phyloP scores from a whole-genome alignment of 2,888 invertebrate genomes.

The Daptonema setosum region DNA sequence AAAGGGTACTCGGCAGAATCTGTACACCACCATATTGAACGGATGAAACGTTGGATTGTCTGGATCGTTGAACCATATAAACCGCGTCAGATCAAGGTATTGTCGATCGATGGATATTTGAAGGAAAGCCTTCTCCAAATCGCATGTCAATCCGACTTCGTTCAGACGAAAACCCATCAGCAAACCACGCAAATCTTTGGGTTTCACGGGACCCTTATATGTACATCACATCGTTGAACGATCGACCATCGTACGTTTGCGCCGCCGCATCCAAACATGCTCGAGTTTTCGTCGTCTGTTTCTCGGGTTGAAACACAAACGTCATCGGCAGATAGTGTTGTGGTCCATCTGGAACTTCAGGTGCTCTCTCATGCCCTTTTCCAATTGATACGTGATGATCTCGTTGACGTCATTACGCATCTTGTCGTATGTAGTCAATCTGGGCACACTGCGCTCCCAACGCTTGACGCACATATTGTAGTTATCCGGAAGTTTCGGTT shows the following conservation, averaged over 20 bases:
- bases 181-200: slow-evolving; percentile 2
- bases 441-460: neutral
- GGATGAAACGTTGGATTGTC: neutral
- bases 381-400: slow-evolving; percentile 2
- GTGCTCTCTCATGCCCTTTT: slow-evolving; percentile 2
- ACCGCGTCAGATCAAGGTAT: neutral
- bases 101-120: neutral
- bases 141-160: neutral
- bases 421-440: neutral
- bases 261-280: neutral
- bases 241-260: neutral
- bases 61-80: slow-evolving; percentile 2
- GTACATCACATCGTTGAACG: slow-evolving; percentile 4
- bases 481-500: neutral
- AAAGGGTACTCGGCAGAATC: slow-evolving; percentile 4
- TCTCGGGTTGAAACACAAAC: too few relatives aligned
- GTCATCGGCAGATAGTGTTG: neutral
- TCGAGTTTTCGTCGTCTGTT: neutral
- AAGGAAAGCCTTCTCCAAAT: slow-evolving; percentile 5
- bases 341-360: neutral
- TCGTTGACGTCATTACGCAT: neutral
- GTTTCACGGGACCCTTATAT: neutral
- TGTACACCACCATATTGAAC: neutral
- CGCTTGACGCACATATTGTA: neutral
- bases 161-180: neutral